Evolutionary conservation across 2,888 invertebrate genomes (phyloP), one percentile per base, ranked within the genome.

Genomic region (Lapara coniferarum): DNA sequence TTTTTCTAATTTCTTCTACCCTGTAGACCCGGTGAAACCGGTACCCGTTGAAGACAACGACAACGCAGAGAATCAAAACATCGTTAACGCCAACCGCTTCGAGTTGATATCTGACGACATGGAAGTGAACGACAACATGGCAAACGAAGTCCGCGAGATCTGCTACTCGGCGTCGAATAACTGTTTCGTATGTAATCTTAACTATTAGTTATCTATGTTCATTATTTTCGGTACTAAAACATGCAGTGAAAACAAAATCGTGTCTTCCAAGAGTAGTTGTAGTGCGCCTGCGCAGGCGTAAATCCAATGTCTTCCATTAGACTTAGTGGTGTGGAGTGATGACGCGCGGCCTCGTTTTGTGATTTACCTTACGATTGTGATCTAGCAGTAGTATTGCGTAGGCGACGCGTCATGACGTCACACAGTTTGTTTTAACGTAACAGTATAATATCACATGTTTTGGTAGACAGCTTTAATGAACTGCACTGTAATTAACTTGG

Each of bases 81-180:
- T 92, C 74, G 77, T 88, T 63, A 91, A 91, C 84, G 83, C 82
- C 70, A 88, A 80, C 75, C 89, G 94, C 71, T 94, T 89, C 79
- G 89, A 93, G 81, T 79, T 93, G 53, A 78, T 93, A 73, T 80
- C 84, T 57, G 88, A 87, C 70, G 85, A 85, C 57, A 84, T 88
- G 72, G 95, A 94, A 82, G 89, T 94, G 82, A 93, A 88, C 78
- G 95, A 95, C 71, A 95, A 95, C 84, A 85, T 95, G 85, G 92
- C 94, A 70, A 95, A 95, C 79, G 95, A 95, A 86, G 89, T 94
- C 68, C 90, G 92, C 69, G 95, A 95, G 82, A 92, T 94, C 88
- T 91, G 94, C 90, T 93, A 94, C 89, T 79, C 89, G 74, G 85
- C 88, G 73, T 81, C 74, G 72, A 87, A 85, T 76, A 85, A 79